Evolutionary conservation across 1,140 invertebrate species (phyloP), one percentile per base, ranked within the genome.

Genomic region (Papilio polytes): DNA sequence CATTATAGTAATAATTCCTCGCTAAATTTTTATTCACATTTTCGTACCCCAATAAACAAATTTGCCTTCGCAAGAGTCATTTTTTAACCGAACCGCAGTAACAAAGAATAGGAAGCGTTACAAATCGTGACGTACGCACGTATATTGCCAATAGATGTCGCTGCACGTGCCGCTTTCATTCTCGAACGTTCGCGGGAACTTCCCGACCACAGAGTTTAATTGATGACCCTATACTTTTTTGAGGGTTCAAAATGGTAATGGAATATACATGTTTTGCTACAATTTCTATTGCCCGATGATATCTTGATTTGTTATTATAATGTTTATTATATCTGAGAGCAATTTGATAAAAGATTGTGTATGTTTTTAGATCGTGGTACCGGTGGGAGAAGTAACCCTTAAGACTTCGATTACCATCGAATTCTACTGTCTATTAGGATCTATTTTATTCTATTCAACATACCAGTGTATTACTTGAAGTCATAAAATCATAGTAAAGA

Each of bases 61-160:
- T 84, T 84, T 82, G 81, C 70, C 72, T 66, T 22, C 83, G n/a
- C 83, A 79, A 70, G 83, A 59, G 78, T 80, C 78, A 74, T 79
- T 83, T 82, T 82, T 26, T 20, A 66, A 73, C 83, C 79, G 70
- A 72, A 78, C 31, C 18, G 15, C 53, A 63, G 12, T 9, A 70
- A 48, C 73, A 74, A 76, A 76, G 74, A 46, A 22, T 22, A 78
- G 86, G 83, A 82, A 83, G 82, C 84, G 85, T 86, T 51, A 80
- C 85, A 82, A 88, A 88, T 88, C 86, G 86, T 74, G 80, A 80
- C 82, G 82, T 81, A 80, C 73, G 85, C 84, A 51, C 51, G 83
- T 82, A 85, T 85, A 88, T 88, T 88, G 85, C 82, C 78, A 81
- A 83, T 84, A 82, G 84, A 85, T 86, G 87, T 88, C 79, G 83